These are phyloP conservation scores for Antedon mediterranea DNA, from an alignment of 53 echinoderm and acorn worm genomes.

Conservation along the genomic window DNA sequence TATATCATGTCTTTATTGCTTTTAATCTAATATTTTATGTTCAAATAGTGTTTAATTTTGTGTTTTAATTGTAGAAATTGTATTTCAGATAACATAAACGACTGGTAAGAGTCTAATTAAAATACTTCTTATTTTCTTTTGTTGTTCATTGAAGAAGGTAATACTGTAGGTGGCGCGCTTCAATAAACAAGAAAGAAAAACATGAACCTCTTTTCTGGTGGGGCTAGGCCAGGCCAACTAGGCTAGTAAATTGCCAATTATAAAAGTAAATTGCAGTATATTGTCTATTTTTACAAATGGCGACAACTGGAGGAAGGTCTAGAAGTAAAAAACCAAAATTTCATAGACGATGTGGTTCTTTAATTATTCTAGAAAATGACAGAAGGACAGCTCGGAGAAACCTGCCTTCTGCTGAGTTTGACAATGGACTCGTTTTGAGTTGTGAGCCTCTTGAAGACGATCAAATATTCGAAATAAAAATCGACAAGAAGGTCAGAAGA, in stretches of 20 bases:
- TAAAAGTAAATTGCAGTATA: too few relatives aligned
- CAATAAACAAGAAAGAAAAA: not conserved
- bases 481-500: slow-evolving; percentile 78
- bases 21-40: too few relatives aligned
- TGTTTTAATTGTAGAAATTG: too few relatives aligned
- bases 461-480: slow-evolving; percentile 77
- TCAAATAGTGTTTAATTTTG: too few relatives aligned
- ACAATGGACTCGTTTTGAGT: slow-evolving; percentile 87
- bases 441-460: slow-evolving; percentile 58
- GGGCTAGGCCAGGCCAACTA: too few relatives aligned
- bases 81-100: not conserved
- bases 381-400: slow-evolving; percentile 58
- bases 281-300: not conserved
- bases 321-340: slow-evolving; percentile 45
- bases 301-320: not conserved
- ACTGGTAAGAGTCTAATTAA: not conserved
- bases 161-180: not conserved
- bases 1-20: too few relatives aligned
- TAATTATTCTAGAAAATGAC: slow-evolving; percentile 58
- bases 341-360: slow-evolving; percentile 55
- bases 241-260: too few relatives aligned
- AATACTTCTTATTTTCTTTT: not conserved
- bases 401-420: slow-evolving; percentile 81
- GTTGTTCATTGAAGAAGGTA: not conserved
- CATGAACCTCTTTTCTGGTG: too few relatives aligned